Evolutionary conservation across 2,797 vertebrate species (phyloP).

Genomic region (Acanthopagrus latus): DNA sequence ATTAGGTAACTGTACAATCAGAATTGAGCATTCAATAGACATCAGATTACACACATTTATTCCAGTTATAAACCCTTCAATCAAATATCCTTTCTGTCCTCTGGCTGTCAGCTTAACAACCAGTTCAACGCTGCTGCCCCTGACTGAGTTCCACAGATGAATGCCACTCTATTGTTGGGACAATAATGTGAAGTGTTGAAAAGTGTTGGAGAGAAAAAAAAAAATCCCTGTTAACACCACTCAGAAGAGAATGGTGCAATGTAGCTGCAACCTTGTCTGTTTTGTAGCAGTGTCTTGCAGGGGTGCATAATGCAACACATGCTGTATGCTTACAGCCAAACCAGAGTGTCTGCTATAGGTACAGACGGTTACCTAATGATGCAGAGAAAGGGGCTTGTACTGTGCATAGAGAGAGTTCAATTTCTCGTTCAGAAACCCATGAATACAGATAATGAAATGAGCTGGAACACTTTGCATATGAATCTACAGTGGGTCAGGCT

Average conservation of each 20-base stretch:
- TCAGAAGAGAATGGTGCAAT: conserved; percentile 59
- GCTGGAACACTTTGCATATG: conserved; percentile 18
- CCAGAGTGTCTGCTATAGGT: background rate
- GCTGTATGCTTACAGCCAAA: background rate
- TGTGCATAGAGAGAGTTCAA: background rate
- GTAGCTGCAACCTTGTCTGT: conserved; percentile 42
- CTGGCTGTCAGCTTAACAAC: conserved; percentile 37
- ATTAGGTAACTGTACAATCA: background rate
- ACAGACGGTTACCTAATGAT: conserved; percentile 9
- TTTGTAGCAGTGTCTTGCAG: conserved; percentile 19
- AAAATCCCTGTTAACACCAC: conserved; percentile 31
- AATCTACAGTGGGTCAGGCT: conserved; percentile 15
- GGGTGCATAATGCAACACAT: conserved; percentile 5
- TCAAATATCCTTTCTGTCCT: conserved; percentile 28
- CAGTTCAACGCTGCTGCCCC: conserved; percentile 30
- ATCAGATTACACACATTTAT: conserved; percentile 16
- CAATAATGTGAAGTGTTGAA: conserved; percentile 55
- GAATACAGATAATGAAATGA: conserved; percentile 11
- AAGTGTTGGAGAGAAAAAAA: conserved; percentile 34
- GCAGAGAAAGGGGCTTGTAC: conserved; percentile 7
- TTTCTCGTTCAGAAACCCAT: background rate
- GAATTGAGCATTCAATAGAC: conserved; percentile 9
- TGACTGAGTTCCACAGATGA: conserved; percentile 39
- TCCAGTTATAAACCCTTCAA: conserved; percentile 31
- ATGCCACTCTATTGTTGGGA: conserved; percentile 36